A percentile compares a stretch with the other conserved stretches of the same genome.
These are phyloP conservation scores for Porites evermanni DNA, from an alignment of 92 coral and sea anemone species.

Conservation along the genomic window DNA sequence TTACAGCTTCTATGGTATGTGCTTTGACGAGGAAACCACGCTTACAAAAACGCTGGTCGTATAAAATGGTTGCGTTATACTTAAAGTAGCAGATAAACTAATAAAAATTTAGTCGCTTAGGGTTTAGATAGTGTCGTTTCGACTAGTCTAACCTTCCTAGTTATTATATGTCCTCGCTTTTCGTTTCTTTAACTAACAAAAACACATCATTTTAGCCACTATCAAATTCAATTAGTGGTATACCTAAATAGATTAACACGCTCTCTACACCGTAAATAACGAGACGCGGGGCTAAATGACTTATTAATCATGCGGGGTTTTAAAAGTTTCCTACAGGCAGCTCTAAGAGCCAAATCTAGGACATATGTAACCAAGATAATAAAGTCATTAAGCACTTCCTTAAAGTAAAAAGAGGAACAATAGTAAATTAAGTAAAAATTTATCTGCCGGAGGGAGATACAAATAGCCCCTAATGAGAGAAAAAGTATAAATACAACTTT, in stretches of 20 bases:
- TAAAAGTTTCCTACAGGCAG: neutral
- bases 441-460: neutral
- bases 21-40: no score
- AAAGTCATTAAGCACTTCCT: conserved; percentile 26
- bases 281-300: neutral
- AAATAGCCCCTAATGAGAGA: neutral
- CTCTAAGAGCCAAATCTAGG: conserved; percentile 7
- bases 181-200: neutral
- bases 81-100: no score
- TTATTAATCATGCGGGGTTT: neutral
- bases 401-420: neutral
- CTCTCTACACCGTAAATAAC: neutral
- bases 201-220: neutral
- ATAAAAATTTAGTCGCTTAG: no score
- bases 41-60: no score
- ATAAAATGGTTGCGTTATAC: no score
- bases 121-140: no score
- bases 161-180: no score
- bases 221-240: neutral
- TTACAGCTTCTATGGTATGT: no score
- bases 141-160: no score
- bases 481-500: neutral
- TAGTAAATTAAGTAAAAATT: conserved; percentile 4
- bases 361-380: conserved; percentile 1
- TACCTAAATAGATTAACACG: neutral